Conservation (phyloP, 2,888 invertebrate genomes). For the Agonopterix alstromeriana region DNA sequence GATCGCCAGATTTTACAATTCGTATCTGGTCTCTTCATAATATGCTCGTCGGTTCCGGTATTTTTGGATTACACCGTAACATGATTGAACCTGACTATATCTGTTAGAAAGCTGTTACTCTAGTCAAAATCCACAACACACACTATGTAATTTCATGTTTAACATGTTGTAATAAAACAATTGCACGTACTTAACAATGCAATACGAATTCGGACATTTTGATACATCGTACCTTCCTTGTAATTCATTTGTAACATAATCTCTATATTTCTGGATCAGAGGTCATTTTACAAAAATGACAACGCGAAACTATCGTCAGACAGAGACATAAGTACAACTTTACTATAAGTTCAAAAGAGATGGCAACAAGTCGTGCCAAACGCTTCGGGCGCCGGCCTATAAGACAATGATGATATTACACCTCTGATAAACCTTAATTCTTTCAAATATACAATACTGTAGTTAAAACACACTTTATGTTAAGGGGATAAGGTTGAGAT, state of each 20-base stretch:
- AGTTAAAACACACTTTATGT: conserved; percentile 10
- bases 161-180: too few relatives aligned
- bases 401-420: conserved; percentile 53
- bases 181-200: too few relatives aligned
- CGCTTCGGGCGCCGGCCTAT: conserved; percentile 51
- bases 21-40: too few relatives aligned
- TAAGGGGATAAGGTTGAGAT: conserved; percentile 35
- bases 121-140: too few relatives aligned
- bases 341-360: conserved; percentile 23
- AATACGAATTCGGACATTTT: not conserved
- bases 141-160: too few relatives aligned
- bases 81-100: too few relatives aligned
- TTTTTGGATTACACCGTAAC: too few relatives aligned
- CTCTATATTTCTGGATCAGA: conserved; percentile 56
- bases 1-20: too few relatives aligned
- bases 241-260: conserved; percentile 54
- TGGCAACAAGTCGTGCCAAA: conserved; percentile 31
- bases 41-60: too few relatives aligned
- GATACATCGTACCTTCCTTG: conserved; percentile 8
- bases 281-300: conserved; percentile 69
- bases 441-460: not conserved
- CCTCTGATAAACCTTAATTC: conserved; percentile 8
- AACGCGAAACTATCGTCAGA: conserved; percentile 42
- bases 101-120: too few relatives aligned
- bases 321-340: conserved; percentile 20